Conservation (phyloP, 1,140 invertebrate species). For the Homalodisca vitripennis region DNA sequence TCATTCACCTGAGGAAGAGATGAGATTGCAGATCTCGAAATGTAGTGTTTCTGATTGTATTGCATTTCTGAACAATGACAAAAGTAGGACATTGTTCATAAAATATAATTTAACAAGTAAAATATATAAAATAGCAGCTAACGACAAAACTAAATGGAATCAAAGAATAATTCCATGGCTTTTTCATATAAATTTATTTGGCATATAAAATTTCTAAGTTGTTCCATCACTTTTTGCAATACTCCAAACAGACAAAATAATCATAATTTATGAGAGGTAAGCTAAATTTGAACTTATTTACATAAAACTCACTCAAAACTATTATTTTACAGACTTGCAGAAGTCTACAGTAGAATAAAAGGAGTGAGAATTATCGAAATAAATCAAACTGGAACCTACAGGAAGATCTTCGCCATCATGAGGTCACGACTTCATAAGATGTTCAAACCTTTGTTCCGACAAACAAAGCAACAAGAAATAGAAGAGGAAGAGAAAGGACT, state of each 20-base stretch:
- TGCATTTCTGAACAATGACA: too few relatives aligned
- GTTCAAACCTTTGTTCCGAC: too few relatives aligned
- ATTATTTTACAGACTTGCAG: neutral
- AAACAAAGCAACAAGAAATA: too few relatives aligned
- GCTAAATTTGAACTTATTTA: too few relatives aligned
- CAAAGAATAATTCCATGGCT: neutral
- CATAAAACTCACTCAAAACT: too few relatives aligned
- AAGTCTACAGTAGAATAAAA: constrained; percentile 20
- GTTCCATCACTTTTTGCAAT: neutral
- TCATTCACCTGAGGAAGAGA: too few relatives aligned
- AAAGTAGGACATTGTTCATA: too few relatives aligned
- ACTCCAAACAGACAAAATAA: neutral
- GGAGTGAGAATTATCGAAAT: constrained; percentile 10
- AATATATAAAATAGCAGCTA: too few relatives aligned
- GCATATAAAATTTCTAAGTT: neutral
- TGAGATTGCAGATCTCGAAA: too few relatives aligned
- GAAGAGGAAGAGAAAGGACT: too few relatives aligned
- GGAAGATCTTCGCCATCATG: neutral
- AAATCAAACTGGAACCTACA: neutral
- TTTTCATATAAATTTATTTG: neutral
- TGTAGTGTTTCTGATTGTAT: too few relatives aligned
- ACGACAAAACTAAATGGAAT: neutral
- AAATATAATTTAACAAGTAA: too few relatives aligned
- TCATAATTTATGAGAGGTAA: neutral
- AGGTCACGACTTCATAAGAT: neutral